A percentile compares a stretch with the other conserved stretches of the same genome.
Evolutionary conservation across 2,888 invertebrate species (phyloP).

Genomic region (Trissoscelio sp.): DNA sequence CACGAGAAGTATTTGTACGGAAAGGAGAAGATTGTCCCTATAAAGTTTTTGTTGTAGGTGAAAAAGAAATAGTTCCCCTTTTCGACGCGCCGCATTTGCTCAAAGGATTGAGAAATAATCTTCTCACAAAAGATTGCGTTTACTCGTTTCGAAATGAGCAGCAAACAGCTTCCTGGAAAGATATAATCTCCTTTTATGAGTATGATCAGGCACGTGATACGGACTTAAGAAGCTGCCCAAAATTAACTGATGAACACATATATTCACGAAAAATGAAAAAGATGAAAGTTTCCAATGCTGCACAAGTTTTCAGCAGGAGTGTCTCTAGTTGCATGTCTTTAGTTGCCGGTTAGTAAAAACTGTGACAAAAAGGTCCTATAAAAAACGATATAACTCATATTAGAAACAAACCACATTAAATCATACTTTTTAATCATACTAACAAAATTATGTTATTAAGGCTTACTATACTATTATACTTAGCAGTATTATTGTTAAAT

Average conservation of each 20-base stretch:
- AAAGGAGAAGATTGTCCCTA: neutral
- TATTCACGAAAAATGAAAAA: neutral
- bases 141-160: neutral
- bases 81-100: constrained; percentile 6
- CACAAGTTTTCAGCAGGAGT: neutral
- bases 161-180: constrained; percentile 1
- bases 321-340: neutral
- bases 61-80: neutral
- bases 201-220: neutral
- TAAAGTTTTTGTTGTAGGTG: neutral
- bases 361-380: too few species aligned
- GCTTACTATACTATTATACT: too few species aligned
- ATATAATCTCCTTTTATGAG: neutral
- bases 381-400: too few species aligned
- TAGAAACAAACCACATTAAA: too few species aligned
- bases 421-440: too few species aligned
- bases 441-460: too few species aligned
- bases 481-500: too few species aligned
- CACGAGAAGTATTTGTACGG: neutral
- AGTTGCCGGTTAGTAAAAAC: neutral
- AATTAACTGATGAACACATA: neutral
- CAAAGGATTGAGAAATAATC: constrained; percentile 12
- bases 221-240: neutral
- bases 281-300: neutral
- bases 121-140: neutral